Evolutionary conservation across 2,888 invertebrate genomes (phyloP).

Genomic region (Drosophila mayaguana): DNA sequence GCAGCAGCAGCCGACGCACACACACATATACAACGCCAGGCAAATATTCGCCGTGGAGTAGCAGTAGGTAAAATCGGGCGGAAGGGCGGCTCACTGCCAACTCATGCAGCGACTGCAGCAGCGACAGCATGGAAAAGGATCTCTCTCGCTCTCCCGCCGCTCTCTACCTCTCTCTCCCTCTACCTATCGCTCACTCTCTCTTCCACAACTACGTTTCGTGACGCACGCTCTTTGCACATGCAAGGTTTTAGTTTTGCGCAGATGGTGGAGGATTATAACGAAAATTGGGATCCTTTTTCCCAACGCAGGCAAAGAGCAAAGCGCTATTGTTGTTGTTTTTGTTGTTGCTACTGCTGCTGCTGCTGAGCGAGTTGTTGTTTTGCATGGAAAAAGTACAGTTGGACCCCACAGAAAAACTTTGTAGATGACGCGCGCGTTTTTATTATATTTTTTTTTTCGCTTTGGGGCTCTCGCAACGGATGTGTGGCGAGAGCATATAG

Average conservation of each 20-base stretch:
- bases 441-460: constrained; percentile 18
- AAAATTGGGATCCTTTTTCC: constrained; percentile 76
- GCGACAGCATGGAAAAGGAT: constrained; percentile 66
- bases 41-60: constrained; percentile 19
- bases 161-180: constrained; percentile 53
- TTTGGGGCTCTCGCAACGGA: constrained; percentile 32
- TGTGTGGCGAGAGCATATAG: constrained; percentile 30
- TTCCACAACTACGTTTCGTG: constrained; percentile 32
- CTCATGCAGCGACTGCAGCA: constrained; percentile 23
- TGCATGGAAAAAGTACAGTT: constrained; percentile 69
- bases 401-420: constrained; percentile 55
- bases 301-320: constrained; percentile 44
- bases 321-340: constrained; percentile 5
- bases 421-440: constrained; percentile 48
- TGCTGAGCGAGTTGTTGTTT: constrained; percentile 26
- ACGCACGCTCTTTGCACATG: constrained; percentile 77
- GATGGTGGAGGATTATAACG: constrained; percentile 76
- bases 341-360: constrained; percentile 9
- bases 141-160: constrained; percentile 63
- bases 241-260: constrained; percentile 79
- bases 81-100: constrained; percentile 37
- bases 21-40: constrained; percentile 9
- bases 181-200: constrained; percentile 61
- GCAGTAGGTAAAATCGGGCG: constrained; percentile 67
- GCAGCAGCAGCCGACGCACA: constrained; percentile 26